Evolutionary conservation across 2,113 vertebrate genomes (phyloP).

Genomic region (Chionomys nivalis): DNA sequence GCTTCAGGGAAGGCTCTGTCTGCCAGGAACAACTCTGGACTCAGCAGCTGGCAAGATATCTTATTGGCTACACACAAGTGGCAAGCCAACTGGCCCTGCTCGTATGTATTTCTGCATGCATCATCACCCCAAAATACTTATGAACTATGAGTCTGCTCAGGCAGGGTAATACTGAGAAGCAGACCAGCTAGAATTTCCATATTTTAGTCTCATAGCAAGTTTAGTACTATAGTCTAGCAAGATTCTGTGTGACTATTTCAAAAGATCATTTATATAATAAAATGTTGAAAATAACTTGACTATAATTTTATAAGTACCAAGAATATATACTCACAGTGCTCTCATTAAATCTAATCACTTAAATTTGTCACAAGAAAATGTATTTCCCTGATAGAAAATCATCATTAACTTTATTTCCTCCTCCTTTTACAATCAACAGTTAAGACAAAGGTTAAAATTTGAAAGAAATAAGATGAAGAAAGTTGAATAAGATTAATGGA

Average conservation of each 20-base stretch:
- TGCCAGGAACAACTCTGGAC: constrained; percentile 58
- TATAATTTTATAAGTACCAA: neutral
- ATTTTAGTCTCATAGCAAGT: constrained; percentile 40
- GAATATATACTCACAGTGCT: neutral
- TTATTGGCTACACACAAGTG: neutral
- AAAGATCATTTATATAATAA: constrained; percentile 22
- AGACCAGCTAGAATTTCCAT: constrained; percentile 51
- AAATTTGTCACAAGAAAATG: neutral
- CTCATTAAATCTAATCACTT: neutral
- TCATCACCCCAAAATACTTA: constrained; percentile 36
- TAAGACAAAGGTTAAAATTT: neutral
- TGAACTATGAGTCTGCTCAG: constrained; percentile 54
- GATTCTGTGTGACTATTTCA: constrained; percentile 35
- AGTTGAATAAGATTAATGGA: neutral
- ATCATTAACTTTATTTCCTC: neutral
- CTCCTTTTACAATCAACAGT: neutral
- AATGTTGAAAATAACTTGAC: constrained; percentile 10
- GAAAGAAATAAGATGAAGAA: neutral
- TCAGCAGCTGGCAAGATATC: constrained; percentile 30
- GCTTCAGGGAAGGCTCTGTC: neutral
- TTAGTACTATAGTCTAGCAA: constrained; percentile 9
- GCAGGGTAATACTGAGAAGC: neutral
- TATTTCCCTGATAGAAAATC: neutral
- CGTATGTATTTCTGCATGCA: neutral
- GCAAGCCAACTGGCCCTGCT: neutral